Evolutionary conservation across 2,113 vertebrate genomes (phyloP).

Genomic region (Asarcornis scutulata): DNA sequence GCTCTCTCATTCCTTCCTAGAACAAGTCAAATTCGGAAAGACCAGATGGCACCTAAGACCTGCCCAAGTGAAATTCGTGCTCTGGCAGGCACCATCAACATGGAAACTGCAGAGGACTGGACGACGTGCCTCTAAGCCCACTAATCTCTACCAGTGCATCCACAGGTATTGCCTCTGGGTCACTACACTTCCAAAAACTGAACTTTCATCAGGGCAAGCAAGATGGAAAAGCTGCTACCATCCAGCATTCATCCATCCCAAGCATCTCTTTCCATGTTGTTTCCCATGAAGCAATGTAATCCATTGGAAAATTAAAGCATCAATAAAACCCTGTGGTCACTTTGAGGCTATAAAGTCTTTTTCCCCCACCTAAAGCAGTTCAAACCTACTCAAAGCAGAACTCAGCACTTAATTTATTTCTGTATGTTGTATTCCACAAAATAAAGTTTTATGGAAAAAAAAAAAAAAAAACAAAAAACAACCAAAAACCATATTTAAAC

Average conservation of each 20-base stretch:
- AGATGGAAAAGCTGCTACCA: constrained; percentile 17
- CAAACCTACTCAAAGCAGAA: constrained; percentile 22
- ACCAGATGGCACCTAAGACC: constrained; percentile 69
- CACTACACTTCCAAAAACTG: neutral
- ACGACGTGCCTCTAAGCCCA: constrained; percentile 23
- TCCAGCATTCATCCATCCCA: neutral
- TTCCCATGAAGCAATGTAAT: constrained; percentile 53
- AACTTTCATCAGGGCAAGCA: constrained; percentile 27
- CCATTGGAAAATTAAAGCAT: constrained; percentile 55
- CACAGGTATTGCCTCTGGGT: neutral
- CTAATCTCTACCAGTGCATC: constrained; percentile 42
- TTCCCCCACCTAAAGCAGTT: neutral
- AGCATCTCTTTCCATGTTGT: constrained; percentile 35
- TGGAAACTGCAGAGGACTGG: constrained; percentile 53
- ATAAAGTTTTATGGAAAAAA: constrained; percentile 83
- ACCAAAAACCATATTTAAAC: neutral
- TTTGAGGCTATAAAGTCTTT: constrained; percentile 67
- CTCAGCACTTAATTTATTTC: constrained; percentile 79
- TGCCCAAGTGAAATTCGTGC: neutral
- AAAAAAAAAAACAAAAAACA: neutral
- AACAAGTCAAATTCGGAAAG: constrained; percentile 73
- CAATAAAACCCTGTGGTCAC: constrained; percentile 79
- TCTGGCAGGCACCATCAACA: constrained; percentile 38
- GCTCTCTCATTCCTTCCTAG: constrained; percentile 59
- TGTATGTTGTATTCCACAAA: constrained; percentile 78